phyloP scores from a whole-genome alignment of 2,888 invertebrate genomes.

The Ryuthela nishihirai region DNA sequence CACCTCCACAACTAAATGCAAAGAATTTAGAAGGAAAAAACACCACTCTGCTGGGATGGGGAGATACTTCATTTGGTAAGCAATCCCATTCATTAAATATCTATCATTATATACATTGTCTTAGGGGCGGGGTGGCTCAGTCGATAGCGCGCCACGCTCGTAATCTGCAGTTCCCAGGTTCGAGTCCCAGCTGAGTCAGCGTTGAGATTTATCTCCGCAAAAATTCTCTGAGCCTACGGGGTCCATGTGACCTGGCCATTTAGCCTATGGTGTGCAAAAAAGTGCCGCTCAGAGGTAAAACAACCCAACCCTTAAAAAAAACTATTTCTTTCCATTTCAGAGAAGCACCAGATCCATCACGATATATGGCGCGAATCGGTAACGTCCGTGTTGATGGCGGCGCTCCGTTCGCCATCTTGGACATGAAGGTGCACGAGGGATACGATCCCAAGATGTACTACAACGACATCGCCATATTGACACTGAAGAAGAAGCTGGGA shows the following conservation, averaged over 20 bases:
- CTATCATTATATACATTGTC: neutral
- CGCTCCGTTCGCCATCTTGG: constrained; percentile 1
- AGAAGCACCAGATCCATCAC: neutral
- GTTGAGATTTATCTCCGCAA: too few relatives aligned
- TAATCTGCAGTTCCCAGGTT: too few relatives aligned
- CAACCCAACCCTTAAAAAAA: too few relatives aligned
- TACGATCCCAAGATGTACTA: constrained; percentile 1
- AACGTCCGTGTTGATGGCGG: constrained; percentile 18
- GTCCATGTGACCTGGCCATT: too few relatives aligned
- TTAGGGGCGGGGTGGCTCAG: too few relatives aligned
- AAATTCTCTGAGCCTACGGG: too few relatives aligned
- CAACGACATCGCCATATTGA: constrained; percentile 22
- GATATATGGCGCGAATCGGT: constrained; percentile 17
- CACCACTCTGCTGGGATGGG: constrained; percentile 19
- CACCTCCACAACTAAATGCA: neutral
- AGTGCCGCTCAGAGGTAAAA: too few relatives aligned
- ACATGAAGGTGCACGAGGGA: constrained; percentile 10
- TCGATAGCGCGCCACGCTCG: too few relatives aligned
- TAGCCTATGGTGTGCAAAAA: too few relatives aligned
- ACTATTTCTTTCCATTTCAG: too few relatives aligned
- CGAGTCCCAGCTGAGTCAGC: too few relatives aligned
- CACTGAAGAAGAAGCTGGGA: constrained; percentile 10
- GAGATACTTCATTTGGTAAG: constrained; percentile 23
- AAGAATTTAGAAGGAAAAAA: constrained; percentile 4
- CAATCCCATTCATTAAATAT: neutral